A percentile compares a stretch with the other conserved stretches of the same genome.
Conservation (phyloP, 2,113 vertebrate genomes). For the Oceanites oceanicus region DNA sequence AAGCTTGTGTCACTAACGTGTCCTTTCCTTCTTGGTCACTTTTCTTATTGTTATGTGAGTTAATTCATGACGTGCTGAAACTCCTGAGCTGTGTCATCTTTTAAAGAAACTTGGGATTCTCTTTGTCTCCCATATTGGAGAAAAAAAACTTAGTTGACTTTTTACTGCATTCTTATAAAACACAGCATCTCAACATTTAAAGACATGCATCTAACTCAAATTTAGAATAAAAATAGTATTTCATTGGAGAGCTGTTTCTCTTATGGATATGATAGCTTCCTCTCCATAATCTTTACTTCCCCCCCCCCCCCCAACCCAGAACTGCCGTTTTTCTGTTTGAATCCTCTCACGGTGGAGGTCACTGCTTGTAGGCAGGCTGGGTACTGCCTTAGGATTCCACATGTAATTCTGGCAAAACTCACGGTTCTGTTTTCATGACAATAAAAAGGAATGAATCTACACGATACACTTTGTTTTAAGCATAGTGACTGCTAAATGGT, state of each 20-base stretch:
- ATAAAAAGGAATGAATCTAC: background rate
- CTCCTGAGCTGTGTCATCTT: background rate
- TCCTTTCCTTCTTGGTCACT: background rate
- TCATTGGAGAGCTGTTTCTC: background rate
- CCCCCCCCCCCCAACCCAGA: background rate
- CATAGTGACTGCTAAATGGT: background rate
- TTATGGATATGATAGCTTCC: background rate
- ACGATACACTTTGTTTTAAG: background rate
- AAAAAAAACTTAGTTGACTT: background rate
- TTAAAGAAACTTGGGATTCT: background rate
- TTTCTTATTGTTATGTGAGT: background rate
- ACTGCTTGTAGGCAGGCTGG: background rate
- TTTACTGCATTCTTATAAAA: background rate
- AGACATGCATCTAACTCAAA: background rate
- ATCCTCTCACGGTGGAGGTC: background rate
- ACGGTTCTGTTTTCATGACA: background rate
- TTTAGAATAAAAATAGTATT: background rate
- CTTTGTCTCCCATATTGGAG: background rate
- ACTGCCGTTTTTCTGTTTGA: background rate
- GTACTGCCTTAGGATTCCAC: background rate
- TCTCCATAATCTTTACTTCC: background rate
- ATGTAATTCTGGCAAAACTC: background rate
- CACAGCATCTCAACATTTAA: background rate
- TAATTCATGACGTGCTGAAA: background rate
- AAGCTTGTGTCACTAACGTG: background rate